Evolutionary conservation across 2,888 invertebrate genomes (phyloP), one percentile per base, ranked within the genome.

Genomic region (Neoascia interrupta): DNA sequence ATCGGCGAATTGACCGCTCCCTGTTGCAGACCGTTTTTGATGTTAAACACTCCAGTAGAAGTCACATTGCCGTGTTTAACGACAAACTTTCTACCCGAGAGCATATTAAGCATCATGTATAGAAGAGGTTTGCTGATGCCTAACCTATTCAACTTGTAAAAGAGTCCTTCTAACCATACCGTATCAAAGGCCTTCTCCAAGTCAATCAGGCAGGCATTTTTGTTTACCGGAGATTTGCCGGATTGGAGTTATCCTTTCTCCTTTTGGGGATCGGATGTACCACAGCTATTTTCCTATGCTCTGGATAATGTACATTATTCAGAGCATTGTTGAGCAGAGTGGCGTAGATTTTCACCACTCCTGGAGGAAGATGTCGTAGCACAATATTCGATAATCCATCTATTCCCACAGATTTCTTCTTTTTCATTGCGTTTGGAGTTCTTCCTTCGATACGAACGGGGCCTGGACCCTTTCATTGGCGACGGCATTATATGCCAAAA

Each of bases 151-250:
- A 39, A 16, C 39, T 39, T 39, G 39, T 39, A 39, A 10, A 15
- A 39, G 8, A 39, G 39, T 3, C 39, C 15, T 16, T 39, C 39
- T 39, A 39, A 39, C 39, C 39, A 39, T 39, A 39, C 39, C 16
- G 39, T 39, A 16, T 39, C 39, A 5, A 39, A 39, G 5, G 39
- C 39, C 16, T 39, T 39, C 5, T 39, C 39, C 13, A 39, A 39
- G 16, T 39, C 39, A 39, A 39, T 10, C 39, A 39, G 39, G 8
- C 39, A 39, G 15, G 16, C 39, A 39, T 16, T 16, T 16, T 15
- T 39, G 39, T n/a, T n/a, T n/a, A n/a, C n/a, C n/a, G n/a, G n/a
- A n/a, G n/a, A n/a, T n/a, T n/a, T n/a, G n/a, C n/a, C n/a, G n/a
- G 16, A 39, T 39, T 39, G 39, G 39, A 16, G 15, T 16, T 39